Conservation (phyloP, 2,113 vertebrate species). For the Misgurnus mizolepis region DNA sequence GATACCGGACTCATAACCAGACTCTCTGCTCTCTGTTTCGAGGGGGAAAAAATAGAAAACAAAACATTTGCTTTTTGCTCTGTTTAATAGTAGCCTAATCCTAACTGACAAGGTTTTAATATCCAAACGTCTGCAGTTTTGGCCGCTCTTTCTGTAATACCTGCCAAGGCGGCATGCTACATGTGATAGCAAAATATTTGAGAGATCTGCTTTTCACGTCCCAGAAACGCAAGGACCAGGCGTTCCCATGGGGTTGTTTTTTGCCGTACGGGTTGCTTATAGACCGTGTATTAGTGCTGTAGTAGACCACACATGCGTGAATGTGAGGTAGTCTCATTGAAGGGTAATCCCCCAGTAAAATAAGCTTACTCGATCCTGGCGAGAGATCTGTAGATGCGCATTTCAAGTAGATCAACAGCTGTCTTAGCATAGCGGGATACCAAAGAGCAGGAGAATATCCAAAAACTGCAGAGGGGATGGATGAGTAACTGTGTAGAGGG, state of each 20-base stretch:
- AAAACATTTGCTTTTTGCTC: constrained; percentile 10
- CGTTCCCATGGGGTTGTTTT: neutral
- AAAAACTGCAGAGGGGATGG: neutral
- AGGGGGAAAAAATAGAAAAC: constrained; percentile 14
- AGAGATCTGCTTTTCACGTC: constrained; percentile 27
- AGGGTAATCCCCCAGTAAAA: constrained; percentile 48
- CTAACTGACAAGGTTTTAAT: neutral
- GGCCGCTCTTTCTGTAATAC: neutral
- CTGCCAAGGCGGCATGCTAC: constrained; percentile 17
- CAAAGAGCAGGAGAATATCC: constrained; percentile 31
- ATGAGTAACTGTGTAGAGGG: neutral
- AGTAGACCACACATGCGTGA: constrained; percentile 50
- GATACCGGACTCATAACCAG: constrained; percentile 86
- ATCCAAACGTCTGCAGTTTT: neutral
- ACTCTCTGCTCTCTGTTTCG: constrained; percentile 78
- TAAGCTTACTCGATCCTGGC: constrained; percentile 41
- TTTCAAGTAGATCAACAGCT: constrained; percentile 49
- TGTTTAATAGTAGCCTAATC: neutral
- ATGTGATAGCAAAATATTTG: constrained; percentile 15
- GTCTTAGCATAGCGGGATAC: constrained; percentile 38
- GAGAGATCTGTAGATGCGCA: constrained; percentile 33
- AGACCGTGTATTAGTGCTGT: constrained; percentile 11
- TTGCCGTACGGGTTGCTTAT: constrained; percentile 1
- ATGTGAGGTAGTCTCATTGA: constrained; percentile 48
- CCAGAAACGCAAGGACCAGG: constrained; percentile 17